phyloP scores from a whole-genome alignment of 2,888 invertebrate species.

The Theodoxus fluviatilis region DNA sequence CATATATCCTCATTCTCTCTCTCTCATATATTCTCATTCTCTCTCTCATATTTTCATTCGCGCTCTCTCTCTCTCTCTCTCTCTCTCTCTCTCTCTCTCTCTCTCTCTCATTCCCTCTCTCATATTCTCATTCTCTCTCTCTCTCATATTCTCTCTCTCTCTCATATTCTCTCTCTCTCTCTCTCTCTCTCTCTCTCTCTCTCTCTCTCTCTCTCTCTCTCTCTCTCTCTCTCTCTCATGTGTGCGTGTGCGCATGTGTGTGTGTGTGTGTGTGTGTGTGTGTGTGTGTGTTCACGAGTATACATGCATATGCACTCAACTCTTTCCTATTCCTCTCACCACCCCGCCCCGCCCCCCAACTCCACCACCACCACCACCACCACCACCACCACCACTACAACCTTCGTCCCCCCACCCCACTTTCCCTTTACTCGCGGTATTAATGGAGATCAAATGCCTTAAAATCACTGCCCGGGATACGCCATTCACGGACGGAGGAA shows the following conservation, averaged over 20 bases:
- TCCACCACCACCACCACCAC: too few relatives aligned
- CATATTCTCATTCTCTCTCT: constrained; percentile 17
- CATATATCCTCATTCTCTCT: constrained; percentile 8
- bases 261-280: constrained; percentile 4
- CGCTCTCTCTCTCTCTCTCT: not conserved
- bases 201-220: not conserved
- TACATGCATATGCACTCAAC: too few relatives aligned
- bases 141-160: not conserved
- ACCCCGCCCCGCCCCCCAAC: too few relatives aligned
- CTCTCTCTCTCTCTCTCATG: constrained; percentile 5
- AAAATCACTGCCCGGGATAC: too few relatives aligned
- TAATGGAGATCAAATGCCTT: too few relatives aligned
- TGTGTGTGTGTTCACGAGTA: not conserved
- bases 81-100: not conserved
- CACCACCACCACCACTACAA: too few relatives aligned
- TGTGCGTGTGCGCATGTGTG: not conserved
- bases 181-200: not conserved
- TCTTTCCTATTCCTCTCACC: too few relatives aligned
- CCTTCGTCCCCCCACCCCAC: too few relatives aligned
- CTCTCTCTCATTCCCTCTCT: constrained; percentile 8
- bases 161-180: not conserved
- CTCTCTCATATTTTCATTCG: not conserved
- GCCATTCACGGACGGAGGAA: too few relatives aligned
- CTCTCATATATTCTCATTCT: constrained; percentile 3
- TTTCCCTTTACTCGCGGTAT: too few relatives aligned